A percentile compares a stretch with the other conserved stretches of the same genome.
These are phyloP conservation scores for Teleopsis dalmanni DNA, from an alignment of 1,140 invertebrate genomes.

Conservation along the genomic window DNA sequence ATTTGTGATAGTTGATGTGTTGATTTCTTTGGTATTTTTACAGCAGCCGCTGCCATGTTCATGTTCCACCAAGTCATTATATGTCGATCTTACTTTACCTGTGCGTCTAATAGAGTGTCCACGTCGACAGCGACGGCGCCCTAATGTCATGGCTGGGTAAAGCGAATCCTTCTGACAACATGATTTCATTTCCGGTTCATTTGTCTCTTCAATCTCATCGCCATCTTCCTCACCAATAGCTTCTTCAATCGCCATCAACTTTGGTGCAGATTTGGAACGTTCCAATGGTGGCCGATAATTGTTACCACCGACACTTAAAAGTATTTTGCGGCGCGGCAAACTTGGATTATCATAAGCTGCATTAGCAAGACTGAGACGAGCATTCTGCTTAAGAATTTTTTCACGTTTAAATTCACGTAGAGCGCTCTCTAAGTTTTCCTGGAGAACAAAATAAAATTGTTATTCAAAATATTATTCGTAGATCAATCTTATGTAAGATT, in stretches of 20 bases:
- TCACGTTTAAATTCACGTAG: conserved; percentile 90
- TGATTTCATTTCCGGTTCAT: conserved; percentile 39
- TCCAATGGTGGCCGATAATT: conserved; percentile 87
- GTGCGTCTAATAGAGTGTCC: conserved; percentile 38
- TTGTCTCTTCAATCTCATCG: conserved; percentile 48
- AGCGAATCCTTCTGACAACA: conserved; percentile 45
- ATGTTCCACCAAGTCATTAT: conserved; percentile 5
- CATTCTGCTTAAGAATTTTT: conserved; percentile 88
- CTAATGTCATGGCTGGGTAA: conserved; percentile 45
- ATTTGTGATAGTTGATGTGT: too few relatives aligned
- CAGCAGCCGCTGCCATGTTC: too few relatives aligned
- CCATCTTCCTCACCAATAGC: conserved; percentile 76
- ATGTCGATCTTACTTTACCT: conserved; percentile 22
- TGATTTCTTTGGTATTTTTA: too few relatives aligned
- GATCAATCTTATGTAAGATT: neutral
- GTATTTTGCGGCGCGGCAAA: conserved; percentile 69
- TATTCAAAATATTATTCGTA: neutral
- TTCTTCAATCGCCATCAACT: conserved; percentile 90
- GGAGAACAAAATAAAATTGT: conserved; percentile 3
- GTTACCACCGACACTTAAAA: conserved; percentile 68
- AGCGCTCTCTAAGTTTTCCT: conserved; percentile 68
- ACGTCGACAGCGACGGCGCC: conserved; percentile 41
- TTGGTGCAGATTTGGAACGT: conserved; percentile 90
- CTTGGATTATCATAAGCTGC: conserved; percentile 79
- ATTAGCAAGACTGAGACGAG: conserved; percentile 82